These are phyloP conservation scores for Notiomystis cincta DNA, from an alignment of 2,113 vertebrate species.

Conservation along the genomic window DNA sequence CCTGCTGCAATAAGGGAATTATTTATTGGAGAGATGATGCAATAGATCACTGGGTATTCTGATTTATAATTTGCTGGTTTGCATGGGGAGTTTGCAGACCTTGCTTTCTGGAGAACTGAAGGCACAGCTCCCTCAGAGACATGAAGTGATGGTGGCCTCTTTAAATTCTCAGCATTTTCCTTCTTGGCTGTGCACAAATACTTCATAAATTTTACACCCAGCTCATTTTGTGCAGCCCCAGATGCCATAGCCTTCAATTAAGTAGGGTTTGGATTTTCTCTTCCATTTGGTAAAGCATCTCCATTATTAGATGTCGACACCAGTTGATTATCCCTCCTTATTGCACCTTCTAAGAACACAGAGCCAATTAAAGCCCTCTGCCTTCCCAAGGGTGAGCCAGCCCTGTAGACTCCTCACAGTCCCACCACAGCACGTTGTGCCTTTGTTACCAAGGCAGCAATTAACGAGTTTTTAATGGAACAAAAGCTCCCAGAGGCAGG, in stretches of 20 bases:
- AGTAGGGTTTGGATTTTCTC: neutral
- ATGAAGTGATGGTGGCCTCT: neutral
- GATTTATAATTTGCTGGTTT: neutral
- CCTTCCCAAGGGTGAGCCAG: constrained; percentile 34
- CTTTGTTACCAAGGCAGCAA: constrained; percentile 71
- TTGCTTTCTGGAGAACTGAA: constrained; percentile 36
- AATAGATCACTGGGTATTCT: neutral
- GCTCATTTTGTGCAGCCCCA: neutral
- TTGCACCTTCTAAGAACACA: constrained; percentile 48
- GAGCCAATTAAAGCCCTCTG: constrained; percentile 61
- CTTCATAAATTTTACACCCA: neutral
- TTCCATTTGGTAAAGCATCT: neutral
- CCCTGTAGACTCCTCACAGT: constrained; percentile 10
- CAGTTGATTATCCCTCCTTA: constrained; percentile 32
- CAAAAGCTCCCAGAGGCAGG: constrained; percentile 56
- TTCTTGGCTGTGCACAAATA: neutral
- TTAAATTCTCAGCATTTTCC: neutral
- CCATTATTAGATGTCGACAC: constrained; percentile 32
- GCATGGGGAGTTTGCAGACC: constrained; percentile 14
- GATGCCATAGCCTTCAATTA: neutral
- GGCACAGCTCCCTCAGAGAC: neutral
- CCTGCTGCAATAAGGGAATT: neutral
- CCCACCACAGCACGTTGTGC: constrained; percentile 54
- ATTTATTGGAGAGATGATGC: constrained; percentile 2
- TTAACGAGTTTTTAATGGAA: constrained; percentile 69